Percentiles rank a stretch among this genome's conserved stretches.
phyloP scores from a whole-genome alignment of 2,888 invertebrate species.

The Lasius fuliginosus region DNA sequence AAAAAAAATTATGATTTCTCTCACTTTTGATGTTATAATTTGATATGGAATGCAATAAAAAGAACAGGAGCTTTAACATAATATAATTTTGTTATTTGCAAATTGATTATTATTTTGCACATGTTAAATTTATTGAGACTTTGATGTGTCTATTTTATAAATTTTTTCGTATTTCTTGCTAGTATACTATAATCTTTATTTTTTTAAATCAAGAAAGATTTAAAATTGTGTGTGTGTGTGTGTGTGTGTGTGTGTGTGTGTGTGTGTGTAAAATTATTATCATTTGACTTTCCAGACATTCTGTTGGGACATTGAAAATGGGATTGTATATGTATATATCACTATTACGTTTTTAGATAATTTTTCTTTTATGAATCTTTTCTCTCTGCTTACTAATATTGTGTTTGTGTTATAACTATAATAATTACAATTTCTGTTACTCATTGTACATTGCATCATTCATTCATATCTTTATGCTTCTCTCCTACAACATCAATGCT shows the following conservation, averaged over 20 bases:
- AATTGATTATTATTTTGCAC: slow-evolving; percentile 1
- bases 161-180: neutral
- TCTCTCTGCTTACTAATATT: neutral
- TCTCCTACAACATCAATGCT: slow-evolving; percentile 81
- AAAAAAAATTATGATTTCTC: too few species aligned
- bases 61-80: too few species aligned
- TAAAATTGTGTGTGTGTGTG: too few species aligned
- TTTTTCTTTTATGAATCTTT: neutral
- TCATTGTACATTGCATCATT: slow-evolving; percentile 12
- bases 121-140: slow-evolving; percentile 2
- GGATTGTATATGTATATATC: too few species aligned
- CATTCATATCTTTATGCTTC: slow-evolving; percentile 44
- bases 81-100: neutral
- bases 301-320: too few species aligned
- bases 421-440: neutral
- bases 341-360: neutral
- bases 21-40: too few species aligned
- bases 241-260: too few species aligned
- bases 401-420: neutral
- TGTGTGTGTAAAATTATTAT: too few species aligned
- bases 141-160: neutral
- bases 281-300: neutral
- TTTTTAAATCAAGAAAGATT: neutral
- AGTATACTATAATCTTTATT: neutral
- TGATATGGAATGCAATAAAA: too few species aligned